These are phyloP conservation scores for Diarsia rubi DNA, from an alignment of 2,888 invertebrate genomes.

Conservation along the genomic window DNA sequence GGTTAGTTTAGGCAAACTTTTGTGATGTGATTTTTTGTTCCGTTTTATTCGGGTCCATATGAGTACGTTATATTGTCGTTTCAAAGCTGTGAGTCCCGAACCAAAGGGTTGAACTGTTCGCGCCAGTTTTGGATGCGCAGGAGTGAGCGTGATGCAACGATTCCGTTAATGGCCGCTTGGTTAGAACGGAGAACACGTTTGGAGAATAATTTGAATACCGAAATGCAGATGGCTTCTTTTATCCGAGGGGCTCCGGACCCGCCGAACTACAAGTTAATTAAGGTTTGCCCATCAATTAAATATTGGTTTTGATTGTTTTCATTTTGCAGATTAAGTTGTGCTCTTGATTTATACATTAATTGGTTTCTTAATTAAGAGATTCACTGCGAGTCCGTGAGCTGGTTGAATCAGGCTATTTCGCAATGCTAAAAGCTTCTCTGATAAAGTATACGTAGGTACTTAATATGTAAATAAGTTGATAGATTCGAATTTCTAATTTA, in stretches of 20 bases:
- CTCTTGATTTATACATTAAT: constrained; percentile 82
- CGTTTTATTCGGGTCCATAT: constrained; percentile 87
- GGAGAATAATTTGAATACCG: constrained; percentile 90
- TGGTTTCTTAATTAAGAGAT: constrained; percentile 81
- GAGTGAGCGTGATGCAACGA: constrained; percentile 88
- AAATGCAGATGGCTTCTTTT: constrained; percentile 91
- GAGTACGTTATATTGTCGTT: constrained; percentile 87
- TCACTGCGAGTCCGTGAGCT: constrained; percentile 65
- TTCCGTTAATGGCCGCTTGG: constrained; percentile 76
- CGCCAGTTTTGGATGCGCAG: constrained; percentile 79
- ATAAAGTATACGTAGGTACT: constrained; percentile 53
- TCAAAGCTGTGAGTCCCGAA: constrained; percentile 72
- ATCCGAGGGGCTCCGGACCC: constrained; percentile 83
- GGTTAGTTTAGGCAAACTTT: constrained; percentile 91
- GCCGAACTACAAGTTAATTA: constrained; percentile 90
- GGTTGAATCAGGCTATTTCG: constrained; percentile 65
- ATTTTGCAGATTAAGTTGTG: constrained; percentile 85
- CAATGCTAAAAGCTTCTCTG: constrained; percentile 59
- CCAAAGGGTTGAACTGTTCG: constrained; percentile 84
- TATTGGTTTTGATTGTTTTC: constrained; percentile 89
- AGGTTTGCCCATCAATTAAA: constrained; percentile 90
- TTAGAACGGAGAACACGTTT: constrained; percentile 88
- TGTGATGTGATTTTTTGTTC: constrained; percentile 89
- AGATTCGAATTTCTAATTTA: constrained; percentile 50
- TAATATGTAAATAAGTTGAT: constrained; percentile 55